These are phyloP conservation scores for Acronicta aceris DNA, from an alignment of 2,888 invertebrate species.

Conservation along the genomic window DNA sequence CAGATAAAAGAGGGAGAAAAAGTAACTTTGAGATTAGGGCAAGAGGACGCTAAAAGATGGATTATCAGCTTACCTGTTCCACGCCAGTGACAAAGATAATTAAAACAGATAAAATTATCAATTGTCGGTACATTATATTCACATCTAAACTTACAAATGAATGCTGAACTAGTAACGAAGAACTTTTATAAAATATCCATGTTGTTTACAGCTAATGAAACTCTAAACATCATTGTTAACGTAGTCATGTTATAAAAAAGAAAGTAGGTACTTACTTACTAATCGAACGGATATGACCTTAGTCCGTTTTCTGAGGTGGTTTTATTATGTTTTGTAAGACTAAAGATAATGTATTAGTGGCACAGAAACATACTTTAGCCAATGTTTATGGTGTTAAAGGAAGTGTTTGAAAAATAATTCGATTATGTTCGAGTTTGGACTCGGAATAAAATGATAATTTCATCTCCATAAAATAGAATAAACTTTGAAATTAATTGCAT, in stretches of 20 bases:
- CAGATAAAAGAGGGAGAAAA: no score
- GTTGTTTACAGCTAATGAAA: conserved; percentile 41
- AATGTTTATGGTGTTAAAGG: conserved; percentile 9
- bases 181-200: conserved; percentile 67
- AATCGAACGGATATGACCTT: conserved; percentile 35
- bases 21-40: no score
- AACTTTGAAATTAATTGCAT: not conserved
- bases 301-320: conserved; percentile 31
- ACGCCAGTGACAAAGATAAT: conserved; percentile 31
- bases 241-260: conserved; percentile 45
- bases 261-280: conserved; percentile 3
- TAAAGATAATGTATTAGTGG: conserved; percentile 30
- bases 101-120: conserved; percentile 38
- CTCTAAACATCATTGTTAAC: conserved; percentile 71
- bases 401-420: conserved; percentile 6
- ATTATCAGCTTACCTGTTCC: conserved; percentile 35
- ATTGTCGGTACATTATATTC: conserved; percentile 45
- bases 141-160: conserved; percentile 42
- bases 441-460: conserved; percentile 2
- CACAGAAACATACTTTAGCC: conserved; percentile 21
- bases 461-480: not conserved
- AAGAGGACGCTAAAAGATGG: no score
- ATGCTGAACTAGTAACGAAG: conserved; percentile 15
- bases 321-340: conserved; percentile 39
- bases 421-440: not conserved